These are phyloP conservation scores for Drosophila birchii DNA, from an alignment of 2,888 invertebrate species.

Conservation along the genomic window DNA sequence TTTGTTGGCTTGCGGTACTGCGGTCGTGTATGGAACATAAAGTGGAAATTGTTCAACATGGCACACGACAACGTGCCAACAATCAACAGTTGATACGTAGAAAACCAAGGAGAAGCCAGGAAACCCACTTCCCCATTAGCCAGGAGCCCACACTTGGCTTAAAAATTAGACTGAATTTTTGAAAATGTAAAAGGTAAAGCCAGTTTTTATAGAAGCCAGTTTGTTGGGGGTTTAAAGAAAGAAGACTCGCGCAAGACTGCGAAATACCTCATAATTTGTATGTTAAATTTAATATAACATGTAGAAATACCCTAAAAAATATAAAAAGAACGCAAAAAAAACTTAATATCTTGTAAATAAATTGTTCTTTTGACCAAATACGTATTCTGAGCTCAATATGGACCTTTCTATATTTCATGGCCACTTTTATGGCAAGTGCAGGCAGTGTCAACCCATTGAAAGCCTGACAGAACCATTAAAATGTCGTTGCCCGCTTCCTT, in stretches of 20 bases:
- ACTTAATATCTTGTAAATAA: neutral
- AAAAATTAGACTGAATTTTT: neutral
- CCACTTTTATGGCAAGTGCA: neutral
- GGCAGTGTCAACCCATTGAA: conserved; percentile 6
- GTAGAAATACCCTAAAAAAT: neutral
- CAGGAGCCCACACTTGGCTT: neutral
- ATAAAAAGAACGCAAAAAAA: neutral
- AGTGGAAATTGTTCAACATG: conserved; percentile 1
- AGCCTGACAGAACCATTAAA: conserved; percentile 34
- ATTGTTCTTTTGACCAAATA: neutral
- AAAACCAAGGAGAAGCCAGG: conserved; percentile 2
- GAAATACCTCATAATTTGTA: neutral
- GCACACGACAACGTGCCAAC: conserved; percentile 15
- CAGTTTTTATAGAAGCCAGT: no score
- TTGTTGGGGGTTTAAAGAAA: no score
- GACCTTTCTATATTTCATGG: neutral
- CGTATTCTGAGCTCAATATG: neutral
- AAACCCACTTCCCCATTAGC: conserved; percentile 5
- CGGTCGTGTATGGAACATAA: conserved; percentile 8
- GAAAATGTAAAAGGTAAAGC: neutral
- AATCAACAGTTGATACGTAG: conserved; percentile 21
- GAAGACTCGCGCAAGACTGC: neutral
- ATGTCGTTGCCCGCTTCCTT: conserved; percentile 29
- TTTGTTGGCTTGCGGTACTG: conserved; percentile 38
- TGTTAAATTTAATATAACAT: neutral